Percentiles rank a stretch among this genome's conserved stretches.
Evolutionary conservation across 2,113 vertebrate genomes (phyloP).

Genomic region (Synchiropus splendidus): DNA sequence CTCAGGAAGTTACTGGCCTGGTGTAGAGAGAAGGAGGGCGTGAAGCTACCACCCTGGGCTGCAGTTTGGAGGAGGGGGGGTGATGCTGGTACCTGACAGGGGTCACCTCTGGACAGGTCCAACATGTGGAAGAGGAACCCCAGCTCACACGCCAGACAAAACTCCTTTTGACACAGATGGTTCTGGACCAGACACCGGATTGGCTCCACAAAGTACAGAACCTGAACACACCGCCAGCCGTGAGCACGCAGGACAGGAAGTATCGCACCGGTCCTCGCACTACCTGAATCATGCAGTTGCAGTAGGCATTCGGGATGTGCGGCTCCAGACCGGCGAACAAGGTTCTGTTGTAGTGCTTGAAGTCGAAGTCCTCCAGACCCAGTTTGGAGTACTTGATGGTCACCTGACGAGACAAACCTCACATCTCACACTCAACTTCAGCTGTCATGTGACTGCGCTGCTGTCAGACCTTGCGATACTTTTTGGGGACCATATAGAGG

Average conservation of each 20-base stretch:
- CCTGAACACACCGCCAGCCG: conserved; percentile 57
- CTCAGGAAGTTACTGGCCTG: conserved; percentile 95
- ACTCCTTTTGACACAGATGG: conserved; percentile 97
- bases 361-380: conserved; percentile 95
- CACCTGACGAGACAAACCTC: conserved; percentile 65
- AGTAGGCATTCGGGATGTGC: conserved; percentile 98
- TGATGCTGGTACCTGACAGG: conserved; percentile 77
- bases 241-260: too few species aligned
- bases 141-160: conserved; percentile 93
- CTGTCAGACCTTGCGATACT: conserved; percentile 86
- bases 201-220: conserved; percentile 92
- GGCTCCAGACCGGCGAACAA: conserved; percentile 94
- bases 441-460: neutral
- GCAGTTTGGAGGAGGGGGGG: neutral
- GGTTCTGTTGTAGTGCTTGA: conserved; percentile 98
- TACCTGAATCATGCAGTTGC: conserved; percentile 99
- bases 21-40: neutral
- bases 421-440: neutral
- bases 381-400: conserved; percentile 98
- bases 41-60: neutral
- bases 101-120: conserved; percentile 90
- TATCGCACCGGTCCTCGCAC: conserved; percentile 1
- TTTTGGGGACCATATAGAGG: conserved; percentile 93
- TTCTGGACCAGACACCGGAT: conserved; percentile 94
- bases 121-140: conserved; percentile 98